Conservation (phyloP, 2,888 invertebrate genomes). For the Ethmia dodecea region DNA sequence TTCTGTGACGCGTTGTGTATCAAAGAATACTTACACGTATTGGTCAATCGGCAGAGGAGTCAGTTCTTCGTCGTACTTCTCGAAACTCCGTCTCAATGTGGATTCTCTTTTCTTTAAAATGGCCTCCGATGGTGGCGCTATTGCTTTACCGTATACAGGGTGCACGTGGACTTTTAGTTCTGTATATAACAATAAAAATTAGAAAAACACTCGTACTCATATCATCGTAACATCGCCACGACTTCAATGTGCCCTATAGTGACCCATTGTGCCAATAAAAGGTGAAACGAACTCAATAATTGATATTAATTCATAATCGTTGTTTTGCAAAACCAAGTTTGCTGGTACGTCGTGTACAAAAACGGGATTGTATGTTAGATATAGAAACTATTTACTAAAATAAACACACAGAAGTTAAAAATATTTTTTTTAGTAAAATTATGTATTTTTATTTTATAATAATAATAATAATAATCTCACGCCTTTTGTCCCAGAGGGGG, state of each 20-base stretch:
- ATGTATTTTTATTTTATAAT: too few relatives aligned
- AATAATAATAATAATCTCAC: too few relatives aligned
- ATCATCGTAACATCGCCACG: slow-evolving; percentile 12
- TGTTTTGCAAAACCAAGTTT: slow-evolving; percentile 5
- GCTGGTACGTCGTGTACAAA: slow-evolving; percentile 13
- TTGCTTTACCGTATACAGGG: slow-evolving; percentile 45
- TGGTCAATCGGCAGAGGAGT: slow-evolving; percentile 56
- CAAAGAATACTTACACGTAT: slow-evolving; percentile 48
- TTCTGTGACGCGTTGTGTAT: too few relatives aligned
- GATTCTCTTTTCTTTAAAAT: slow-evolving; percentile 30
- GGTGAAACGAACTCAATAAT: slow-evolving; percentile 13
- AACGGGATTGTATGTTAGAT: slow-evolving; percentile 11
- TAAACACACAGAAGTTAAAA: too few relatives aligned
- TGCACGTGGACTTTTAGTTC: slow-evolving; percentile 38
- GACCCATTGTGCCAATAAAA: slow-evolving; percentile 10
- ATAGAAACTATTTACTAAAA: too few relatives aligned
- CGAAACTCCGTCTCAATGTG: slow-evolving; percentile 30
- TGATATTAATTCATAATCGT: slow-evolving; percentile 9
- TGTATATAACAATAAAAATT: slow-evolving; percentile 20
- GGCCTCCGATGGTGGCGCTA: slow-evolving; percentile 27
- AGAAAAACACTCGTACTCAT: slow-evolving; percentile 5
- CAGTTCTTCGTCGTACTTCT: slow-evolving; percentile 39
- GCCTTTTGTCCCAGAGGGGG: too few relatives aligned
- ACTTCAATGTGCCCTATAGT: slow-evolving; percentile 16
- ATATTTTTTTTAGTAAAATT: too few relatives aligned